phyloP scores from a whole-genome alignment of 2,797 vertebrate species.

The Helarctos malayanus region DNA sequence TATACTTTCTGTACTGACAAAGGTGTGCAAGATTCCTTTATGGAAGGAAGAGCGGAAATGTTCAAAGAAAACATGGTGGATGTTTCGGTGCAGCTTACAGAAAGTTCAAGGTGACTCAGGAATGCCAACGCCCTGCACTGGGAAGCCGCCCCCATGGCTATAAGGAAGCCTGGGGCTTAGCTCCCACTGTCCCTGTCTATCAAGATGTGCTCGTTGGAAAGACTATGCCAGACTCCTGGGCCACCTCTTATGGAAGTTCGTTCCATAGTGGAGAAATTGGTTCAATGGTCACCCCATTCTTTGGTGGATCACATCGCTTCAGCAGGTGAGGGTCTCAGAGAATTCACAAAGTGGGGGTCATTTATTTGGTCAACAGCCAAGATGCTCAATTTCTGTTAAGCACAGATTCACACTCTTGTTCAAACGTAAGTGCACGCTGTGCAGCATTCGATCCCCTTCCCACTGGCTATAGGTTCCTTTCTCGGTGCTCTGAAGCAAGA shows the following conservation, averaged over 20 bases:
- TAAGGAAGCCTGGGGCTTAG: conserved; percentile 65
- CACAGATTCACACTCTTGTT: conserved; percentile 89
- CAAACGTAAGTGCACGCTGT: conserved; percentile 90
- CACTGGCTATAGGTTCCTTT: conserved; percentile 92
- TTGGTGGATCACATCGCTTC: conserved; percentile 94
- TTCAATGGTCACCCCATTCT: conserved; percentile 90
- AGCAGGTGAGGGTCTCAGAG: conserved; percentile 94
- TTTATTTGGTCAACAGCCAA: conserved; percentile 88
- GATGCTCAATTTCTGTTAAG: conserved; percentile 90
- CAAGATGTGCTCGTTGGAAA: conserved; percentile 94
- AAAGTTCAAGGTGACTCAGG: background rate
- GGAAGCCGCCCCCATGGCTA: background rate
- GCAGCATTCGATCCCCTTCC: conserved; percentile 91
- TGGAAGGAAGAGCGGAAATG: background rate
- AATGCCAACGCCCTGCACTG: conserved; percentile 57
- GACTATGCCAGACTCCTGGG: conserved; percentile 92
- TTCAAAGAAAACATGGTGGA: background rate
- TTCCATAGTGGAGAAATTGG: conserved; percentile 80
- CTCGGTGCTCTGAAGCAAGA: conserved; percentile 93
- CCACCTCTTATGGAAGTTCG: conserved; percentile 94
- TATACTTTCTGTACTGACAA: background rate
- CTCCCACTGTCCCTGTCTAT: conserved; percentile 85
- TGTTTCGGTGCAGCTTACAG: background rate
- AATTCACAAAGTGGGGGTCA: conserved; percentile 93
- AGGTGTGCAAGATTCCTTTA: background rate